Evolutionary conservation across 2,113 vertebrate species (phyloP).

Genomic region (Xiphophorus hellerii): DNA sequence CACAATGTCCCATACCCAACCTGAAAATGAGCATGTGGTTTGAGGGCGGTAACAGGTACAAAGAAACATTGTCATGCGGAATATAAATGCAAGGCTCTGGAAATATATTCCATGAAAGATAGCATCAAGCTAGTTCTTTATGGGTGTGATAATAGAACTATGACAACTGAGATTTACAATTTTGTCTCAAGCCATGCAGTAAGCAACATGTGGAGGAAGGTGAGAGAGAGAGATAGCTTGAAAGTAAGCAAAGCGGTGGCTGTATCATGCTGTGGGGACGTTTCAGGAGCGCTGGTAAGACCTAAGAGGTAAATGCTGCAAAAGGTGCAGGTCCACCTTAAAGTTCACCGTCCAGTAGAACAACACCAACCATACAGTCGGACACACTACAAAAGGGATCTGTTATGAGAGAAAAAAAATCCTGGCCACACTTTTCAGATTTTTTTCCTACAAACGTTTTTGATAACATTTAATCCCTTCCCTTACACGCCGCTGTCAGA

Average conservation of each 20-base stretch:
- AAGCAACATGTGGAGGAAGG: background rate
- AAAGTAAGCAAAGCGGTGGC: background rate
- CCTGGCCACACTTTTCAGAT: background rate
- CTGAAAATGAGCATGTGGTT: too few species aligned
- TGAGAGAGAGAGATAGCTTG: background rate
- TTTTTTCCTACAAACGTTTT: background rate
- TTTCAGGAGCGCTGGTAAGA: background rate
- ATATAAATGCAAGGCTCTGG: too few species aligned
- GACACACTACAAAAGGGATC: background rate
- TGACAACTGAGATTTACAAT: background rate
- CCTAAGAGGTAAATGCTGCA: background rate
- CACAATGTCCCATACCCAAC: too few species aligned
- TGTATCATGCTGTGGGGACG: background rate
- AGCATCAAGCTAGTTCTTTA: background rate
- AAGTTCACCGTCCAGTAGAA: background rate
- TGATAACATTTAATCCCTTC: background rate
- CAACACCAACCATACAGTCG: background rate
- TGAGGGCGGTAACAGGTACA: too few species aligned
- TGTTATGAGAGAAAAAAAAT: background rate
- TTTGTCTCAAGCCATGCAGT: background rate
- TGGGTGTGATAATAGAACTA: background rate
- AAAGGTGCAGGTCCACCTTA: background rate
- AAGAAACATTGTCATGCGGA: too few species aligned
- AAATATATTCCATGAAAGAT: background rate
- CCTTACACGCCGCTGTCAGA: too few species aligned